These are phyloP conservation scores for Chelonus formosanus DNA, from an alignment of 2,888 invertebrate species.

Conservation along the genomic window DNA sequence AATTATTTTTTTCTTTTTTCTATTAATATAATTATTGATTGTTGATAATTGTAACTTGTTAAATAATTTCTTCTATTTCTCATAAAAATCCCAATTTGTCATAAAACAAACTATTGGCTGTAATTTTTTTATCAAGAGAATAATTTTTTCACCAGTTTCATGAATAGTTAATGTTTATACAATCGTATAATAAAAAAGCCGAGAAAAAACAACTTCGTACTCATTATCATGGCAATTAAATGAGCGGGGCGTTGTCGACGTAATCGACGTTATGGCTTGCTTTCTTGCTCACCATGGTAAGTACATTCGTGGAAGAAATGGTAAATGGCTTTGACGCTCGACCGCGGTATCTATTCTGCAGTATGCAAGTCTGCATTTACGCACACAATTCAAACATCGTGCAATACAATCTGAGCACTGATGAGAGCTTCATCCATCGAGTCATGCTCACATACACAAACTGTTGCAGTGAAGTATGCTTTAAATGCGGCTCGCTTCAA, in stretches of 20 bases:
- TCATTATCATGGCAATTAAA: slow-evolving; percentile 55
- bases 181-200: neutral
- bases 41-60: too few species aligned
- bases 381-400: slow-evolving; percentile 38
- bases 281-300: slow-evolving; percentile 55
- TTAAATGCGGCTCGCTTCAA: slow-evolving; percentile 55
- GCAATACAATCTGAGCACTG: too few species aligned
- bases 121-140: too few species aligned
- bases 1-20: too few species aligned
- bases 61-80: too few species aligned
- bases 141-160: too few species aligned
- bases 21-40: too few species aligned
- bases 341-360: slow-evolving; percentile 34
- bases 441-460: too few species aligned
- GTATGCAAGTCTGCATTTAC: slow-evolving; percentile 35
- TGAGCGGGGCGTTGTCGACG: slow-evolving; percentile 48
- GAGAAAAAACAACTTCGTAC: slow-evolving; percentile 34
- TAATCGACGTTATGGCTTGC: slow-evolving; percentile 39
- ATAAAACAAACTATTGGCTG: too few species aligned
- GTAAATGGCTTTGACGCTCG: slow-evolving; percentile 49
- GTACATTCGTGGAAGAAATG: slow-evolving; percentile 60
- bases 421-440: too few species aligned
- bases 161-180: neutral
- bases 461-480: neutral
- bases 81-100: too few species aligned